phyloP scores from a whole-genome alignment of 2,888 invertebrate genomes.

The Kuschelorhynchus macadamiae region DNA sequence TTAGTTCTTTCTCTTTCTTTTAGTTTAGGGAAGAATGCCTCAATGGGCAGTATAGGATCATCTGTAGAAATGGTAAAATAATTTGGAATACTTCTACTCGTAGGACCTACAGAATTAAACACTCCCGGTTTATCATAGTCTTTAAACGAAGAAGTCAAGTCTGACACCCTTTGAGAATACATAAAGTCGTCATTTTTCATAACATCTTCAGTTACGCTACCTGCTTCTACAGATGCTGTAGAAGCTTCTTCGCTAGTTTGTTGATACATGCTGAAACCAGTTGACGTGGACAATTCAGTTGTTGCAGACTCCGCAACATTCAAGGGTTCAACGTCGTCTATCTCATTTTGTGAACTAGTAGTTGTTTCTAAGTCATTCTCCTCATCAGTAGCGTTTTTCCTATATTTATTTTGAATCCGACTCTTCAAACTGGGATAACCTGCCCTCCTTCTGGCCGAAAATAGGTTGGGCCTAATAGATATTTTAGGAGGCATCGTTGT shows the following conservation, averaged over 20 bases:
- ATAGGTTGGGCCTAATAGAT: conserved; percentile 66
- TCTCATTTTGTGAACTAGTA: conserved; percentile 35
- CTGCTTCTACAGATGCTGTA: conserved; percentile 52
- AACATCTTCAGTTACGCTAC: conserved; percentile 61
- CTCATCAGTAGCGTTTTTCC: conserved; percentile 45
- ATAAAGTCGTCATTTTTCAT: conserved; percentile 69
- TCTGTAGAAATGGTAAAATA: conserved; percentile 84
- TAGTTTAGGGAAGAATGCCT: conserved; percentile 84
- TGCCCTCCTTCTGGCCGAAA: conserved; percentile 62
- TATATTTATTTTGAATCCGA: conserved; percentile 59
- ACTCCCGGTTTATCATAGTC: conserved; percentile 80
- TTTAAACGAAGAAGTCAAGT: conserved; percentile 80
- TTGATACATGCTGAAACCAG: conserved; percentile 21
- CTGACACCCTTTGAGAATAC: conserved; percentile 73
- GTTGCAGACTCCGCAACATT: conserved; percentile 31
- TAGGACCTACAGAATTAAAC: conserved; percentile 77
- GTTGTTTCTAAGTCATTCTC: conserved; percentile 55
- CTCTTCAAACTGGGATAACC: conserved; percentile 60
- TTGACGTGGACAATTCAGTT: conserved; percentile 27
- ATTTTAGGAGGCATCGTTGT: conserved; percentile 60
- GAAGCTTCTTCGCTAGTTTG: conserved; percentile 49
- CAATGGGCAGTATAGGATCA: conserved; percentile 84
- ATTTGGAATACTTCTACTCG: conserved; percentile 76
- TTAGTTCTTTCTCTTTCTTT: conserved; percentile 63
- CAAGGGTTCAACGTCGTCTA: conserved; percentile 42